Evolutionary conservation across 2,113 vertebrate genomes (phyloP), one percentile per base, ranked within the genome.

Genomic region (Hoplias malabaricus): DNA sequence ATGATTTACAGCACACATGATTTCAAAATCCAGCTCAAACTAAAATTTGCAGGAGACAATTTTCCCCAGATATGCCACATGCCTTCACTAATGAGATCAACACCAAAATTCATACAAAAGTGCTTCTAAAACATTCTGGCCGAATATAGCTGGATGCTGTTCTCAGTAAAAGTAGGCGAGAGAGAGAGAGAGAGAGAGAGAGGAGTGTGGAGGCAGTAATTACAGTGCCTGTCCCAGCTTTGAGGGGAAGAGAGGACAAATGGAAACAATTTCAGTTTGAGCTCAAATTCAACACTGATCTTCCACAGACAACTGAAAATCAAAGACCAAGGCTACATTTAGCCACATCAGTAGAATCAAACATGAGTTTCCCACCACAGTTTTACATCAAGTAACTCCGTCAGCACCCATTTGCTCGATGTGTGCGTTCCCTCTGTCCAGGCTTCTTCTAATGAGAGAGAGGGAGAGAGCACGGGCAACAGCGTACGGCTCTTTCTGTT

Each of bases 81-180:
- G 38, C 3, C 16, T 38, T 54, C 33, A 34, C 21, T 11, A 40
- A 27, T 8, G 16, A 38, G 69, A 16, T 14, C n/a, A 11, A 3
- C 13, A 34, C 12, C 31, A n/a, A 33, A 12, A 48, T 38, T 8
- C n/a, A 9, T 12, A 36, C 34, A 34, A 3, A 27, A 29, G 4
- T 3, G 12, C 2, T 11, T 23, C 7, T 13, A 43, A 46, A 46
- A 9, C 25, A 7, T 25, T 5, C 16, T 59, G 57, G 16, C 19
- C 33, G 34, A 21, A n/a, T 4, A 19, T 33, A 36, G 5, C 33
- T 38, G 29, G 25, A 25, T 36, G 43, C 42, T 23, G 8, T 11
- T 6, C 34, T 46, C 73, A 75, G 62, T 34, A 65, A 74, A 48
- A 65, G 43, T 48, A 63, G 57, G 16, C 29, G 57, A 73, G 4